Conservation (phyloP, 2,797 vertebrate genomes). For the Karalla daura region DNA sequence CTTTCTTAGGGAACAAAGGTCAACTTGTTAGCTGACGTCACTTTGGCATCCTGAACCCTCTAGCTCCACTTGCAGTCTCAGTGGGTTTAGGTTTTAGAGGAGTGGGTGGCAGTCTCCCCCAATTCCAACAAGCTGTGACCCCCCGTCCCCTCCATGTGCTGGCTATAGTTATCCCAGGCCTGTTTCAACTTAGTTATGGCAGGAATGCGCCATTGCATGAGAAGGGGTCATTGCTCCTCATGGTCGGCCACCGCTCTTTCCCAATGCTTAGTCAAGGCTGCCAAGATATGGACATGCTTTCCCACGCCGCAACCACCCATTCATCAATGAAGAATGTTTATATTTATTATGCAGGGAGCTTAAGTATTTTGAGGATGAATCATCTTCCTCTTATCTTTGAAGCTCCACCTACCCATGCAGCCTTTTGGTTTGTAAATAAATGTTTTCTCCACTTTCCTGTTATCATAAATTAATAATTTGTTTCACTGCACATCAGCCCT, state of each 20-base stretch:
- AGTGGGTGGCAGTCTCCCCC: constrained; percentile 35
- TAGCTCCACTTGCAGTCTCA: constrained; percentile 1
- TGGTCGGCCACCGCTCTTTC: constrained; percentile 38
- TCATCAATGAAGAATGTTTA: constrained; percentile 41
- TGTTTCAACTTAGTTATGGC: constrained; percentile 75
- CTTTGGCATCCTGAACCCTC: constrained; percentile 35
- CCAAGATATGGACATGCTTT: constrained; percentile 59
- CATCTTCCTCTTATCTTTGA: constrained; percentile 16
- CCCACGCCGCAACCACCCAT: constrained; percentile 43
- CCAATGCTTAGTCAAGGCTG: constrained; percentile 49
- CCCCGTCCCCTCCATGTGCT: constrained; percentile 24
- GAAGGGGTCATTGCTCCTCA: constrained; percentile 73
- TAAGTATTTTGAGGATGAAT: constrained; percentile 16
- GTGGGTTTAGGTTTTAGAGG: constrained; percentile 19
- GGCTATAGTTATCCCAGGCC: constrained; percentile 72
- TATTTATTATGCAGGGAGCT: constrained; percentile 36
- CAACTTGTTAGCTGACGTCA: constrained; percentile 10
- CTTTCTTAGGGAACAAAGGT: constrained; percentile 19
- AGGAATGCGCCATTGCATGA: constrained; percentile 79
- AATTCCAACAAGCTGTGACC: constrained; percentile 51
- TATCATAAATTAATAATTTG: background rate
- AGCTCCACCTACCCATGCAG: constrained; percentile 3
- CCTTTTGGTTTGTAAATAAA: constrained; percentile 20
- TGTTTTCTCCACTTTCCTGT: constrained; percentile 5
- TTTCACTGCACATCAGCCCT: background rate